Conservation (phyloP, 1,140 invertebrate species). For the Uloborus diversus region DNA sequence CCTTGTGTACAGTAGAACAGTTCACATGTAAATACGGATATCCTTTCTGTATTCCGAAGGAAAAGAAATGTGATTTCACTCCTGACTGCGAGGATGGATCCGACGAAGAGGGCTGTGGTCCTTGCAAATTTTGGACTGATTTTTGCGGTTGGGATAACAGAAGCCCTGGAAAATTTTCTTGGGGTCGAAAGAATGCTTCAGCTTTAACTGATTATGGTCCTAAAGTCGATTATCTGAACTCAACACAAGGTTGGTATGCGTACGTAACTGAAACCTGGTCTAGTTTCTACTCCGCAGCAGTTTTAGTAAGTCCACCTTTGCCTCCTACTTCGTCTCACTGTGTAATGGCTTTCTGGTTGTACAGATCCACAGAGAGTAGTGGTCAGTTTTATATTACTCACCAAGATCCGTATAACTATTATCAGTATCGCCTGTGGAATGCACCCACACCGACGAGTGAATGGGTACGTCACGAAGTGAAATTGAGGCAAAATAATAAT, state of each 20-base stretch:
- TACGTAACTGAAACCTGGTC: slow-evolving; percentile 14
- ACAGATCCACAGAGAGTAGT: background rate
- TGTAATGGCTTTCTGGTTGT: slow-evolving; percentile 50
- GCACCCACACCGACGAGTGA: background rate
- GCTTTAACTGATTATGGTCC: background rate
- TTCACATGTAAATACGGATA: slow-evolving; percentile 35
- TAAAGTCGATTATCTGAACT: slow-evolving; percentile 17
- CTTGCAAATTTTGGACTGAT: slow-evolving; percentile 31
- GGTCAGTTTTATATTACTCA: slow-evolving; percentile 26
- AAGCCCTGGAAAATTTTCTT: slow-evolving; percentile 17
- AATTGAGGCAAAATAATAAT: background rate
- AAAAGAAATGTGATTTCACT: slow-evolving; percentile 43
- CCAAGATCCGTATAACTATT: background rate
- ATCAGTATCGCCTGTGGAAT: background rate
- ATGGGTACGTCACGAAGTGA: slow-evolving; percentile 31
- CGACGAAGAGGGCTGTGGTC: slow-evolving; percentile 50
- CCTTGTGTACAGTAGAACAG: slow-evolving; percentile 11
- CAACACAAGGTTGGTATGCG: slow-evolving; percentile 17
- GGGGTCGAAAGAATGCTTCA: slow-evolving; percentile 12
- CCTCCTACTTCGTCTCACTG: slow-evolving; percentile 48
- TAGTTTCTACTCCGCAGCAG: background rate
- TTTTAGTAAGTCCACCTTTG: slow-evolving; percentile 24
- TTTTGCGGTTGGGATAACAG: slow-evolving; percentile 46
- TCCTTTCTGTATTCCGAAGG: slow-evolving; percentile 36
- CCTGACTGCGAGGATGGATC: slow-evolving; percentile 49